Base-by-base conservation (phyloP, 1,140 invertebrate genomes). In the Aphelenchoides avenae region DNA sequence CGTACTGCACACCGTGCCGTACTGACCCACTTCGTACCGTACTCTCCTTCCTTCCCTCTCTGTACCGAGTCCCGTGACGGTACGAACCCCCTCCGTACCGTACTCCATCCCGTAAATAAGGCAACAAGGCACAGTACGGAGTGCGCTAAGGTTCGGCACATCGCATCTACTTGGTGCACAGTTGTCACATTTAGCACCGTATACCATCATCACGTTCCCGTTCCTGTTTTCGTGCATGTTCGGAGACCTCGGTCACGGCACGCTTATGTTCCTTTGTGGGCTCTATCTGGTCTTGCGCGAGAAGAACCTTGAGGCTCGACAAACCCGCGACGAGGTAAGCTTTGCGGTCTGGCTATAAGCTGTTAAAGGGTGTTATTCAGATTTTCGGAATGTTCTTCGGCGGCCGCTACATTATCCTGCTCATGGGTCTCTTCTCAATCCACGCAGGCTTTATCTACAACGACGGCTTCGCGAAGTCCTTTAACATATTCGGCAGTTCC, bases 221-320 rank as follows among this genome's bases (percentile, higher is more conserved):
- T 97, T 98, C 81, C 79, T 98, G 37, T 98, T 98, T 80, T 89
- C 88, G 52, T 85, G 96, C 65, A 97, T 97, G 93, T 98, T 97
- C 79, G 93, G 93, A 41, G 93, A 97, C 79, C 79, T 86, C 66
- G 93, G 93, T 1, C 93, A 98, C 77, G 92, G 89, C 20, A 44
- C 83, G 4, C 78, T 86, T 31, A 84, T 86, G 83, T 72, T 82
- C 33, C 60, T 84, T 2, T 82, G 84, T 75, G 85, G 81, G 26
- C 68, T 83, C 0, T 85, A 79, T 77, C 80, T 86, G 76, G 80
- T 85, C n/a, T 34, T 84, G 3, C 79, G 79, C 54, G 82, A 83
- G 58, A 82, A 81, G 43, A 70, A 64, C 43, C 60, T 76, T 15
- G 52, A 70, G 51, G 52, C 63, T 36, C 41, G 72, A 36, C 65